A percentile compares a stretch with the other conserved stretches of the same genome.
These are phyloP conservation scores for Synanthedon tipuliformis DNA, from an alignment of 2,888 invertebrate genomes.

Conservation along the genomic window DNA sequence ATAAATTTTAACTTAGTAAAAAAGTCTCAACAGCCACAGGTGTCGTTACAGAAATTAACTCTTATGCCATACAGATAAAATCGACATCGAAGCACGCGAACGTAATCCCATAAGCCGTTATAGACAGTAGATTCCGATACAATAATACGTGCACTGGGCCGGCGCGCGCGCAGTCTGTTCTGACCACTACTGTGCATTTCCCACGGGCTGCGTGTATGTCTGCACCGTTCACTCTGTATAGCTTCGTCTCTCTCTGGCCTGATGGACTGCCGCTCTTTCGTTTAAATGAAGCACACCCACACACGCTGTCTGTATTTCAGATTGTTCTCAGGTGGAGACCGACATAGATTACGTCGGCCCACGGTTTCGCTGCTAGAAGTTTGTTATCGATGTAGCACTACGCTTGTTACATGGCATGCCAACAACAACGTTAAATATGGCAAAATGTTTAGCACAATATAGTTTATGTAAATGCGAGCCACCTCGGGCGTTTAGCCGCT, in stretches of 20 bases:
- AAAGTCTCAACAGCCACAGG: constrained; percentile 13
- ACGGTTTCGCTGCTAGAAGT: constrained; percentile 28
- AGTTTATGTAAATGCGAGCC: background rate
- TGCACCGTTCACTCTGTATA: constrained; percentile 37
- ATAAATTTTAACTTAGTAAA: constrained; percentile 19
- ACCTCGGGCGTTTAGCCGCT: background rate
- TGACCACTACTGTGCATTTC: constrained; percentile 72
- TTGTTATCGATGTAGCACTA: constrained; percentile 35
- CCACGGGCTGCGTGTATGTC: constrained; percentile 59
- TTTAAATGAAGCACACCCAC: constrained; percentile 69
- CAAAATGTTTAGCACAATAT: constrained; percentile 3
- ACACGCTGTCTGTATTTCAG: constrained; percentile 67
- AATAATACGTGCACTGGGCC: constrained; percentile 70
- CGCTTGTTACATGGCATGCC: background rate
- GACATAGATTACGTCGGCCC: constrained; percentile 64
- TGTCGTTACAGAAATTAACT: constrained; percentile 15
- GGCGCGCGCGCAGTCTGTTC: constrained; percentile 68
- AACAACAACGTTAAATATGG: constrained; percentile 5
- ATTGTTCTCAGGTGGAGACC: constrained; percentile 57
- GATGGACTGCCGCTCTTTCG: constrained; percentile 68
- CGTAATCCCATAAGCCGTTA: constrained; percentile 37
- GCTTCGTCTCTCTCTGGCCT: constrained; percentile 43
- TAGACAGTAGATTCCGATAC: constrained; percentile 51
- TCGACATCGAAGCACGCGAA: constrained; percentile 8
- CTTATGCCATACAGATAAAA: constrained; percentile 19